Evolutionary conservation across 2,797 vertebrate genomes (phyloP), one percentile per base, ranked within the genome.

Genomic region (Clarias pachynema): DNA sequence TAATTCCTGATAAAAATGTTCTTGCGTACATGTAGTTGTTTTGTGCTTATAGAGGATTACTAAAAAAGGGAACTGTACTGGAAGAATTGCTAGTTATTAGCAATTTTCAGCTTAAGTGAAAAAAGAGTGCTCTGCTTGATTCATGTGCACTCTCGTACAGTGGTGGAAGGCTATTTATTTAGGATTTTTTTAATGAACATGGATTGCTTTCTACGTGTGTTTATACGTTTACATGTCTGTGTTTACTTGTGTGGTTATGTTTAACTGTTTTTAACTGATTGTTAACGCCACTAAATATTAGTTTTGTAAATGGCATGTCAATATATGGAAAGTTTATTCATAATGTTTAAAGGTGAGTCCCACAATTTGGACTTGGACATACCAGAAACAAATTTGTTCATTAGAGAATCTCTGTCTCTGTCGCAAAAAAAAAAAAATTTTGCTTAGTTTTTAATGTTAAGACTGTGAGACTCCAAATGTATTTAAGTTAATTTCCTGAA

Each of bases 311-410:
- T 62, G 37, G 62, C 12, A 29, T 10, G n/a, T 74, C 26, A n/a
- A 29, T 44, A 15, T 12, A n/a, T 73, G 1, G 63, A 62, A 37
- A 53, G 29, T 75, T 29, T 57, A 73, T 85, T 70, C 5, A 2
- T 10, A 24, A 22, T 49, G 44, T 49, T 49, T 49, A 2, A 22
- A 66, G 29, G 10, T 56, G 26, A 49, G 22, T 49, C 6, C 9
- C 24, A 69, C 14, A 18, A 49, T 18, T 22, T 74, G 89, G 68
- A n/a, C n/a, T n/a, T n/a, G n/a, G 24, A 78, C 14, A 83, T 57
- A 22, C 34, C 34, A 34, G 18, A 60, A 29, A 20, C 34, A 60
- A 29, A 56, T 56, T 20, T 24, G 9, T 60, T 44, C 60, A 62
- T 66, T 84, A 29, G 20, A 22, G 34, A 29, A 5, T 26, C 24